A percentile compares a stretch with the other conserved stretches of the same genome.
phyloP scores from a whole-genome alignment of 1,140 invertebrate species.

The Drosophila ercepeae region DNA sequence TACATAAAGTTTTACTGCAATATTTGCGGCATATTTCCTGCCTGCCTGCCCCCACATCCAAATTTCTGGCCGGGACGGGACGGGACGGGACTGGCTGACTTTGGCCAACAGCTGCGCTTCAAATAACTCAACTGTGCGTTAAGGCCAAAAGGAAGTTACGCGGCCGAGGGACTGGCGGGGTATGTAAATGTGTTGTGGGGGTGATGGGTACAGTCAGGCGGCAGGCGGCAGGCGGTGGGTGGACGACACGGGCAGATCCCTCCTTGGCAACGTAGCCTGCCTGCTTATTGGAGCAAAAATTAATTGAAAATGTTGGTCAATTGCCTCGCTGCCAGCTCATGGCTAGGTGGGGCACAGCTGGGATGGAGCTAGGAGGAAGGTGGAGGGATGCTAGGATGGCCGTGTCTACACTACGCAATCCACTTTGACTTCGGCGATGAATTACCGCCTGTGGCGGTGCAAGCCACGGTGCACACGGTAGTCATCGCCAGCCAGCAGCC shows the following conservation, averaged over 20 bases:
- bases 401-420: slow-evolving; percentile 23
- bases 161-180: slow-evolving; percentile 2
- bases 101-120: slow-evolving; percentile 72
- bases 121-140: slow-evolving; percentile 78
- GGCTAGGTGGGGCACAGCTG: neutral
- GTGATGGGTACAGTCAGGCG: no score
- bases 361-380: neutral
- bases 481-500: slow-evolving; percentile 37
- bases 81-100: slow-evolving; percentile 50
- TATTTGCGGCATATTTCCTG: slow-evolving; percentile 48
- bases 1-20: slow-evolving; percentile 61
- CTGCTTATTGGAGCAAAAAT: slow-evolving; percentile 83
- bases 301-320: slow-evolving; percentile 83
- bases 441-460: slow-evolving; percentile 14
- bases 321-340: slow-evolving; percentile 58
- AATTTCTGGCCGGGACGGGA: slow-evolving; percentile 15
- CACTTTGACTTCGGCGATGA: slow-evolving; percentile 18
- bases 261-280: slow-evolving; percentile 28
- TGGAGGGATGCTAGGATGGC: neutral
- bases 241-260: neutral
- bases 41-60: neutral
- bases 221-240: no score
- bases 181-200: neutral
- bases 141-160: slow-evolving; percentile 29
- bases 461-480: slow-evolving; percentile 21